Evolutionary conservation across 2,888 invertebrate species (phyloP).

Genomic region (Carabus problematicus): DNA sequence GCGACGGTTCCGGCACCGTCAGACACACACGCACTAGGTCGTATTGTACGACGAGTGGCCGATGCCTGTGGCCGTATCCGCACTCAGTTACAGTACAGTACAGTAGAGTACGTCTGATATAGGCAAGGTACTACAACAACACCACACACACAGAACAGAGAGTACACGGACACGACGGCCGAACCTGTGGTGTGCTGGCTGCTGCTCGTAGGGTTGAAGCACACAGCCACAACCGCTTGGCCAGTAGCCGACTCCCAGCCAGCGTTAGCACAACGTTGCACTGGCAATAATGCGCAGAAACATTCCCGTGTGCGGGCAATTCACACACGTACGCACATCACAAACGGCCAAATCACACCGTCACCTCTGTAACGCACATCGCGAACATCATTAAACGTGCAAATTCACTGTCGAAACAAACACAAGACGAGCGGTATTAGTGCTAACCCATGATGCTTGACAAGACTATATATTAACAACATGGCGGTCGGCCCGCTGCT

Average conservation of each 20-base stretch:
- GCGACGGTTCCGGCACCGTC: slow-evolving; percentile 49
- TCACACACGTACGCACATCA: slow-evolving; percentile 51
- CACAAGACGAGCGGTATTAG: slow-evolving; percentile 52
- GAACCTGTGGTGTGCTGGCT: slow-evolving; percentile 44
- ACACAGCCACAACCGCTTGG: slow-evolving; percentile 54
- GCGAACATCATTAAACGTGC: slow-evolving; percentile 43
- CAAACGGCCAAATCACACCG: slow-evolving; percentile 42
- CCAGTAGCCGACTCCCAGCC: slow-evolving; percentile 59
- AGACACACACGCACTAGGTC: slow-evolving; percentile 37
- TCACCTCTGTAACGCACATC: slow-evolving; percentile 45
- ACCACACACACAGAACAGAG: slow-evolving; percentile 26
- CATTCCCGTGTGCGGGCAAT: slow-evolving; percentile 53
- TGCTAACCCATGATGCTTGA: slow-evolving; percentile 61
- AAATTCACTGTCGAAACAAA: slow-evolving; percentile 46
- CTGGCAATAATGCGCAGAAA: slow-evolving; percentile 61
- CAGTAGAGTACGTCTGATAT: slow-evolving; percentile 47
- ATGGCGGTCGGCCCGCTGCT: slow-evolving; percentile 59
- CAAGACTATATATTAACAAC: slow-evolving; percentile 58
- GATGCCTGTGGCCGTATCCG: slow-evolving; percentile 51
- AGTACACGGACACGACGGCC: slow-evolving; percentile 49
- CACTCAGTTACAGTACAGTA: slow-evolving; percentile 52
- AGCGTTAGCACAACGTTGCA: slow-evolving; percentile 61
- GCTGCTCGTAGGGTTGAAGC: slow-evolving; percentile 49
- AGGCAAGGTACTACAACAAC: too few relatives aligned
- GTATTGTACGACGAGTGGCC: slow-evolving; percentile 53